phyloP scores from a whole-genome alignment of 2,888 invertebrate genomes.

The Mesorhabditis belari region DNA sequence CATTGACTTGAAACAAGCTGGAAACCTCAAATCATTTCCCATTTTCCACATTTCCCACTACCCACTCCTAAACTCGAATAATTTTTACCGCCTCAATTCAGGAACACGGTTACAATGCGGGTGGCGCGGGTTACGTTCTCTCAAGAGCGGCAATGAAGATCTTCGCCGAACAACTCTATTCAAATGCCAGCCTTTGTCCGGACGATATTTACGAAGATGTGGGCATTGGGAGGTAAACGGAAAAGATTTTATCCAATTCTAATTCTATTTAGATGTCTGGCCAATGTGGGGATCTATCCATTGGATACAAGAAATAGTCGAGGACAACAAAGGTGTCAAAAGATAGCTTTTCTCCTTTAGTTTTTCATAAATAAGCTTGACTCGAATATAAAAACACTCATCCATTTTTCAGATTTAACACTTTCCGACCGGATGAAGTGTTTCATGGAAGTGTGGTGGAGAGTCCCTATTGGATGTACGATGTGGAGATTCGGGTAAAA shows the following conservation, averaged over 20 bases:
- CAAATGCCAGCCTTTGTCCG: constrained; percentile 16
- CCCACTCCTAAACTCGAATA: not conserved
- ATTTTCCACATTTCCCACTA: not conserved
- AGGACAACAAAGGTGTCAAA: constrained; percentile 10
- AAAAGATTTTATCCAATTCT: not conserved
- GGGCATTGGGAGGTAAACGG: constrained; percentile 13
- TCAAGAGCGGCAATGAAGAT: constrained; percentile 14
- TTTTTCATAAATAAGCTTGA: too few relatives aligned
- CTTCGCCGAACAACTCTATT: constrained; percentile 13
- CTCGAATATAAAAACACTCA: too few relatives aligned
- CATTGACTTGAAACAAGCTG: not conserved
- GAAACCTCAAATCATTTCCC: not conserved
- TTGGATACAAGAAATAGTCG: constrained; percentile 18
- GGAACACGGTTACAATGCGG: constrained; percentile 23
- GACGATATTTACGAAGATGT: constrained; percentile 22
- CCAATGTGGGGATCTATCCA: constrained; percentile 14
- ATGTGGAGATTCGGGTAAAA: not conserved
- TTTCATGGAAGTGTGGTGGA: not conserved
- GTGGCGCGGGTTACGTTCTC: constrained; percentile 24
- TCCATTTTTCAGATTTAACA: constrained; percentile 6
- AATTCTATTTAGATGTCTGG: constrained; percentile 6
- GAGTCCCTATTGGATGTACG: not conserved
- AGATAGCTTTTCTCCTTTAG: too few relatives aligned
- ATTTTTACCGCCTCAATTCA: not conserved
- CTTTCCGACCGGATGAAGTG: constrained; percentile 6